Conservation (phyloP, 2,113 vertebrate species). For the Nibea coibor region DNA sequence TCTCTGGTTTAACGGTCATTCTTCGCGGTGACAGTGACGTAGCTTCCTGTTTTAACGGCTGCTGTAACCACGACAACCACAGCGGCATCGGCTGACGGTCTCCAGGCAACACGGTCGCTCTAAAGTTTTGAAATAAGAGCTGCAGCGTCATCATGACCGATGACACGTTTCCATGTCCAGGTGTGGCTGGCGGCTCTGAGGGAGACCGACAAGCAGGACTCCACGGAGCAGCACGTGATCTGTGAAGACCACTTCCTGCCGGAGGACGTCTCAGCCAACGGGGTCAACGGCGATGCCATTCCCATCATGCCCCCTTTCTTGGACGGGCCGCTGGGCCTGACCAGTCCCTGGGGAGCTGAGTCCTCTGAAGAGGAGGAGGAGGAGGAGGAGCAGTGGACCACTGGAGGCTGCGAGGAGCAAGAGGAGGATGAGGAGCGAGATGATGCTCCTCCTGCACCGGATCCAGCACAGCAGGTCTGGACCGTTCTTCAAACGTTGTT, state of each 20-base stretch:
- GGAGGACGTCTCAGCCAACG: slow-evolving; percentile 71
- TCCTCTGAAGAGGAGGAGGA: slow-evolving; percentile 9
- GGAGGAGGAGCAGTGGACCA: slow-evolving; percentile 1
- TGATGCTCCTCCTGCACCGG: background rate
- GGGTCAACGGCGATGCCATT: slow-evolving; percentile 76
- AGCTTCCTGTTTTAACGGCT: no score
- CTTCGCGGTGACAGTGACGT: no score
- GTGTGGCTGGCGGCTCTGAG: slow-evolving; percentile 84
- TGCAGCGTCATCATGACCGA: background rate
- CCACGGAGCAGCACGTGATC: slow-evolving; percentile 65
- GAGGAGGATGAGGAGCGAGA: background rate
- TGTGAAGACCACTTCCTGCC: slow-evolving; percentile 86
- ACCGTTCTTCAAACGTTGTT: no score
- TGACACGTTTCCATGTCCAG: slow-evolving; percentile 29
- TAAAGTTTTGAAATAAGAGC: background rate
- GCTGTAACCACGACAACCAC: no score
- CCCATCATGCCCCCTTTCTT: slow-evolving; percentile 81
- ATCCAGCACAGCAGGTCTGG: slow-evolving; percentile 26
- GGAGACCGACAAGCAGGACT: slow-evolving; percentile 67
- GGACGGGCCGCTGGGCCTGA: slow-evolving; percentile 47
- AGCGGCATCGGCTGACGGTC: no score
- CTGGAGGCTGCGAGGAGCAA: background rate
- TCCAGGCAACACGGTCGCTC: no score
- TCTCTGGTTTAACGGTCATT: no score
- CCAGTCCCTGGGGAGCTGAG: slow-evolving; percentile 7